Conservation (phyloP, 2,113 vertebrate genomes). For the human region GRCh38 chr2:114171001-114171500, state of each 20-base stretch:
- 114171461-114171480: conserved; percentile 45
- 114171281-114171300: background rate
- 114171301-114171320: background rate
- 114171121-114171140: background rate
- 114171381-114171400: background rate
- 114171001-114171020: background rate
- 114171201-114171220: background rate
- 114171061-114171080: background rate
- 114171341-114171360: conserved; percentile 28
- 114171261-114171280: background rate
- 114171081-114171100: background rate
- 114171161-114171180: background rate
- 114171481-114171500: conserved; percentile 41
- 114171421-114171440: background rate
- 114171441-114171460: background rate
- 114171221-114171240: background rate
- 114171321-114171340: background rate
- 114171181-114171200: background rate
- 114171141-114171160: background rate
- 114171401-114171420: conserved; percentile 35
- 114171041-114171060: background rate
- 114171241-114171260: background rate
- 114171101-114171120: background rate
- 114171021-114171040: background rate
- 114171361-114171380: background rate